Conservation (phyloP, 2,113 vertebrate genomes). For the Notothenia rossii region DNA sequence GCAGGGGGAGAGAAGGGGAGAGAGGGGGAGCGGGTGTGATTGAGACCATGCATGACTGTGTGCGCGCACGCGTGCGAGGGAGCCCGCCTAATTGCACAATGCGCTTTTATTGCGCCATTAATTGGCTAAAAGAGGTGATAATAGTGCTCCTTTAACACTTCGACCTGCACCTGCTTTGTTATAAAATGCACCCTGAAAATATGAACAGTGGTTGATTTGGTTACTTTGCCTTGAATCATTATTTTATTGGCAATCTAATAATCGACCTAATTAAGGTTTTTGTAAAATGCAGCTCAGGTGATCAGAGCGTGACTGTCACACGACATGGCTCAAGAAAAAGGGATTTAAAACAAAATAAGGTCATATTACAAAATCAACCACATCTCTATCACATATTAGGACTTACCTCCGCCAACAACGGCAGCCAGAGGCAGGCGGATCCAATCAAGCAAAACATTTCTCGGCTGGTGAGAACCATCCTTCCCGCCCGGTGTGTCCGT, state of each 20-base stretch:
- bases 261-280: neutral
- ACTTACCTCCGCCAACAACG: constrained; percentile 80
- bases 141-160: neutral
- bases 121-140: constrained; percentile 38
- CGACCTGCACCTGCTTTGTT: constrained; percentile 52
- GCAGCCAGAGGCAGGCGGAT: constrained; percentile 78
- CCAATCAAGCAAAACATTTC: constrained; percentile 80
- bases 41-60: constrained; percentile 7
- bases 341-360: constrained; percentile 29
- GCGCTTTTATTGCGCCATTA: constrained; percentile 30
- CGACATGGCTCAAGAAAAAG: neutral
- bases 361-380: constrained; percentile 35
- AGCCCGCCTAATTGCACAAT: constrained; percentile 37
- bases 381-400: constrained; percentile 2
- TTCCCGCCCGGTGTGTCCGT: constrained; percentile 68
- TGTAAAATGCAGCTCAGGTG: constrained; percentile 23
- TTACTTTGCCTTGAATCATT: neutral
- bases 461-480: constrained; percentile 79
- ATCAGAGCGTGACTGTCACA: constrained; percentile 46
- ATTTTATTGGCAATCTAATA: constrained; percentile 5
- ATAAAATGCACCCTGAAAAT: neutral
- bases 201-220: neutral
- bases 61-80: neutral
- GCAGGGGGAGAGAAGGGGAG: neutral
- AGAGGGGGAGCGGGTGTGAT: constrained; percentile 5